Evolutionary conservation across 2,797 vertebrate species (phyloP).

Genomic region (Ctenosaura bakeri): DNA sequence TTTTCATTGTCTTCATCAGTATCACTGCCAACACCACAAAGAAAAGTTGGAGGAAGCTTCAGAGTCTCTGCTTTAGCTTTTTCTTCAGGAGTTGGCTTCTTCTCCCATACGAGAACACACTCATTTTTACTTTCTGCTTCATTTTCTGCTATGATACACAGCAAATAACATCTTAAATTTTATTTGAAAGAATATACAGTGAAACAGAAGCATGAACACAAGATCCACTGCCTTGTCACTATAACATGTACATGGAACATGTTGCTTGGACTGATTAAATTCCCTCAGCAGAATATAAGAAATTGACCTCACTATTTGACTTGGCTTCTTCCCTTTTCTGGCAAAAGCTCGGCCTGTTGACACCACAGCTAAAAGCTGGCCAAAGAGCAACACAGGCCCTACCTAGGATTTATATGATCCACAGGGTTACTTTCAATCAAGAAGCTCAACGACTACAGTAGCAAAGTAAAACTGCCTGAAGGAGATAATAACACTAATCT

Average conservation of each 20-base stretch:
- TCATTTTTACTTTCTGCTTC: slow-evolving; percentile 80
- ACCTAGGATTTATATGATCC: not conserved
- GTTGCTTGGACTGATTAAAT: not conserved
- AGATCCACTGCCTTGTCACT: not conserved
- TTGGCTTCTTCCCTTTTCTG: not conserved
- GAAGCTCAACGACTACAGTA: not conserved
- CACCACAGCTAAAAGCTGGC: not conserved
- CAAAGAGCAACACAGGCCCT: not conserved
- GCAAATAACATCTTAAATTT: slow-evolving; percentile 23
- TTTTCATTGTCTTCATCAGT: slow-evolving; percentile 86
- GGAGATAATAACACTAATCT: not conserved
- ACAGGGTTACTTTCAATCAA: not conserved
- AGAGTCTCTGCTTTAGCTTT: slow-evolving; percentile 86
- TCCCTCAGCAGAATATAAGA: not conserved
- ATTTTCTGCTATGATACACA: slow-evolving; percentile 20
- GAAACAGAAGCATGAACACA: not conserved
- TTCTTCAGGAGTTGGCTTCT: slow-evolving; percentile 86
- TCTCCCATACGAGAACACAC: slow-evolving; percentile 87
- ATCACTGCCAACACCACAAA: slow-evolving; percentile 86
- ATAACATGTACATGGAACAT: not conserved
- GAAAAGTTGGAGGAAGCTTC: slow-evolving; percentile 87
- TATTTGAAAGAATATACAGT: slow-evolving; percentile 24
- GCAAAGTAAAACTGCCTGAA: not conserved
- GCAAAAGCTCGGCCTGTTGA: not conserved
- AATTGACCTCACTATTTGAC: not conserved